Evolutionary conservation across 2,113 vertebrate species (phyloP).

Genomic region (Prochilodus magdalenae): DNA sequence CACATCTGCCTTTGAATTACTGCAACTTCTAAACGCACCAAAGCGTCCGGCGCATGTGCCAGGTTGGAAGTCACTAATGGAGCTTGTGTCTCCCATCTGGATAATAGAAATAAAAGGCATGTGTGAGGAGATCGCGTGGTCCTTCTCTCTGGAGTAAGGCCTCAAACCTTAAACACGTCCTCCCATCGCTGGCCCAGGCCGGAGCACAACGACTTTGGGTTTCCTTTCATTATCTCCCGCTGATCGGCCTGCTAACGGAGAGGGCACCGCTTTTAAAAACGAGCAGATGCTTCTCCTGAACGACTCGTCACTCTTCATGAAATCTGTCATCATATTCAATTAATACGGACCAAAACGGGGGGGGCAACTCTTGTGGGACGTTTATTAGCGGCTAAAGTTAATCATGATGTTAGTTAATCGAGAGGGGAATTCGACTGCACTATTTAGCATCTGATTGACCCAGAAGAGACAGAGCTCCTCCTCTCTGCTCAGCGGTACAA

Average conservation of each 20-base stretch:
- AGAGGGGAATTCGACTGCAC: not conserved
- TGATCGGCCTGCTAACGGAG: conserved; percentile 23
- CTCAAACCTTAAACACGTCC: not conserved
- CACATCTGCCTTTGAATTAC: not conserved
- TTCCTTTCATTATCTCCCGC: not conserved
- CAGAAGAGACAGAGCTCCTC: not conserved
- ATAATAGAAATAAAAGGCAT: not conserved
- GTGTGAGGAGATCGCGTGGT: not conserved
- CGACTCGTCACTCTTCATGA: conserved; percentile 7
- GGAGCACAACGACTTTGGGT: not conserved
- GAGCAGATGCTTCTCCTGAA: conserved; percentile 33
- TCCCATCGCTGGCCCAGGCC: not conserved
- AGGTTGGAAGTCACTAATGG: not conserved
- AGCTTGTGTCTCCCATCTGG: not conserved
- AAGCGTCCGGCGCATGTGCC: not conserved
- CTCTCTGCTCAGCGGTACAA: not conserved
- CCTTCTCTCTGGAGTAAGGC: not conserved
- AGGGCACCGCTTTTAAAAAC: conserved; percentile 6
- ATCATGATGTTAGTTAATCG: conserved; percentile 22
- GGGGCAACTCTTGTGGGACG: conserved; percentile 1
- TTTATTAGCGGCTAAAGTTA: conserved; percentile 40
- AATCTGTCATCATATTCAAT: conserved; percentile 20
- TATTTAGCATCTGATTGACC: conserved; percentile 41
- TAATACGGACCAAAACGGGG: conserved; percentile 4
- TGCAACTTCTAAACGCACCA: not conserved